Evolutionary conservation across 2,113 vertebrate species (phyloP).

Genomic region (Pseudorectes ferrugineus): DNA sequence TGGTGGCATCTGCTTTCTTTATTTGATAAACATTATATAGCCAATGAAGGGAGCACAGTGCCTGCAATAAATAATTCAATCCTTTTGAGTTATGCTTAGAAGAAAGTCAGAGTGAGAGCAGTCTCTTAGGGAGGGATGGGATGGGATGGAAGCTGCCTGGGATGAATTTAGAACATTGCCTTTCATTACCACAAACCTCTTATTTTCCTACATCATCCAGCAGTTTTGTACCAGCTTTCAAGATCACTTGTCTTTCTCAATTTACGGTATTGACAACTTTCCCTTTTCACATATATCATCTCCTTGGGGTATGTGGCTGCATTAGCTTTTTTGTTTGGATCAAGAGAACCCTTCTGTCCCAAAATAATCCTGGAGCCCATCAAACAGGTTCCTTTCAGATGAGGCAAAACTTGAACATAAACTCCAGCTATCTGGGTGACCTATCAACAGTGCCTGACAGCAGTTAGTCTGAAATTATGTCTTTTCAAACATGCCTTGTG

Average conservation of each 20-base stretch:
- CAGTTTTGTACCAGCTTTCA: not conserved
- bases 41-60: not conserved
- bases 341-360: not conserved
- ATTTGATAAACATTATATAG: not conserved
- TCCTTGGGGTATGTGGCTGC: fast-evolving
- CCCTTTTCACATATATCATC: not conserved
- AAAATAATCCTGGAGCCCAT: not conserved
- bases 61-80: not conserved
- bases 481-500: not conserved
- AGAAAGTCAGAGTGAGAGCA: not conserved
- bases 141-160: not conserved
- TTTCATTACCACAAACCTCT: not conserved
- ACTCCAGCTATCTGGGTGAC: not conserved
- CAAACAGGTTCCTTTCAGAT: not conserved
- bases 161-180: not conserved
- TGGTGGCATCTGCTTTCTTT: not conserved
- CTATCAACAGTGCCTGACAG: not conserved
- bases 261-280: not conserved
- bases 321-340: not conserved
- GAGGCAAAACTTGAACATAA: not conserved
- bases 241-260: not conserved
- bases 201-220: not conserved
- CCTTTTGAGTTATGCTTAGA: not conserved
- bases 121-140: not conserved
- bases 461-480: not conserved